These are phyloP conservation scores for Lagopus muta DNA, from an alignment of 2,113 vertebrate genomes.

Conservation along the genomic window DNA sequence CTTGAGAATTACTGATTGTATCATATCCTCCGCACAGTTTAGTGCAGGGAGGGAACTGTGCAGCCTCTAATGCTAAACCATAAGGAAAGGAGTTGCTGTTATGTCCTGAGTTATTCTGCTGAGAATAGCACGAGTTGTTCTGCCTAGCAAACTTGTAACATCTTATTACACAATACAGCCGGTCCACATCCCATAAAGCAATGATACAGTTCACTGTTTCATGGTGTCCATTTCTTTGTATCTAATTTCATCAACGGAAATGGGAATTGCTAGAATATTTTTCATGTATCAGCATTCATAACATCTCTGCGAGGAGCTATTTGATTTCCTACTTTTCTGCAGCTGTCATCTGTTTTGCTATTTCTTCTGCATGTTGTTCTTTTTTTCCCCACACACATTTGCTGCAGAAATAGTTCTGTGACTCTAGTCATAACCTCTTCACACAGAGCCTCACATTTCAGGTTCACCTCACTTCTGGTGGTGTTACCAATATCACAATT, in stretches of 20 bases:
- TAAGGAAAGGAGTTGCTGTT: not conserved
- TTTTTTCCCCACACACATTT: not conserved
- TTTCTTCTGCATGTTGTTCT: not conserved
- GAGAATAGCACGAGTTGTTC: constrained; percentile 46
- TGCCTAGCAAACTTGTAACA: not conserved
- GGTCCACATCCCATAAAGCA: not conserved
- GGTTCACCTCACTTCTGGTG: not conserved
- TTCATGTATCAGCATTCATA: not conserved
- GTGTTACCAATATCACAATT: not conserved
- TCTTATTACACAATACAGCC: not conserved
- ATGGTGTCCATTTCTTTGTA: not conserved
- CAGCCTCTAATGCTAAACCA: not conserved
- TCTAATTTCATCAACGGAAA: not conserved
- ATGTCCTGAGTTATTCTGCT: not conserved
- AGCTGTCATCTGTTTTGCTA: not conserved
- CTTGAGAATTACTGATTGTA: not conserved
- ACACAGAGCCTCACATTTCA: not conserved
- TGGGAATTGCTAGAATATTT: not conserved
- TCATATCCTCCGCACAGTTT: not conserved
- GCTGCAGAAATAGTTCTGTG: not conserved
- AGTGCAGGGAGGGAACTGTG: not conserved
- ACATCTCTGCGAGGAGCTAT: constrained; percentile 3
- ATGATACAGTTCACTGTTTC: constrained; percentile 10
- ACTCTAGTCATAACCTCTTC: not conserved
- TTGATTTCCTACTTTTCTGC: not conserved